Base-by-base conservation (phyloP, 1,140 invertebrate genomes). In the Drosophila persimilis region DNA sequence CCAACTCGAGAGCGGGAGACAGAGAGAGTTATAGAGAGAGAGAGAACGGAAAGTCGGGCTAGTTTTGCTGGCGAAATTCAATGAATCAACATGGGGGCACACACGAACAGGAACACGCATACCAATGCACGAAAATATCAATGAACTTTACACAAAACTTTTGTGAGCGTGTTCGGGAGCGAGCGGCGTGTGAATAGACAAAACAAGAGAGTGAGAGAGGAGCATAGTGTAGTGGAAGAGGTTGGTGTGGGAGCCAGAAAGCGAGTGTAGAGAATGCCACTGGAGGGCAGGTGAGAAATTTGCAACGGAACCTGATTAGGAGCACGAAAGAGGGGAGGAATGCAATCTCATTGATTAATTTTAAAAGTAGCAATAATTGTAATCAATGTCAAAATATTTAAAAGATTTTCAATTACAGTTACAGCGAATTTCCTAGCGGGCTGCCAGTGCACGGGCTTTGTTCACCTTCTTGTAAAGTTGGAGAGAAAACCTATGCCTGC, bases 101-200 rank as follows among this genome's bases (percentile, higher is more conserved):
- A 71, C 54, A 74, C 50, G 35, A 50, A 24, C 31, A 45, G 46
- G 41, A 22, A 31, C 73, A 62, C 60, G 65, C 71, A 89, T 60
- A 90, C 81, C 57, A 73, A 60, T 71, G 77, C 81, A 84, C 63
- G 75, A 86, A 90, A 88, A 90, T 90, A 90, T 90, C 88, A 90
- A 90, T 90, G 88, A 90, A 90, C 88, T 86, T 85, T 90, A 89
- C 71, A 84, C 69, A 77, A 88, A 84, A 73, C 70, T 73, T 79
- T 79, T 67, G 69, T 46, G 62, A 83, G 66, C 66, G 77, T 60
- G 56, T 66, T 62, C 63, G 67, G 55, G 35, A 39, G 35, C 35
- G 35, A 39, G 35, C 35, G 35, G 3, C 35, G 3, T 64, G 62
- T 64, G 76, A 66, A 55, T 44, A 67, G 62, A 44, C 55, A 20